Conservation (phyloP, 35 echinoderm and acorn worm genomes). For the Ophioderma brevispina region DNA sequence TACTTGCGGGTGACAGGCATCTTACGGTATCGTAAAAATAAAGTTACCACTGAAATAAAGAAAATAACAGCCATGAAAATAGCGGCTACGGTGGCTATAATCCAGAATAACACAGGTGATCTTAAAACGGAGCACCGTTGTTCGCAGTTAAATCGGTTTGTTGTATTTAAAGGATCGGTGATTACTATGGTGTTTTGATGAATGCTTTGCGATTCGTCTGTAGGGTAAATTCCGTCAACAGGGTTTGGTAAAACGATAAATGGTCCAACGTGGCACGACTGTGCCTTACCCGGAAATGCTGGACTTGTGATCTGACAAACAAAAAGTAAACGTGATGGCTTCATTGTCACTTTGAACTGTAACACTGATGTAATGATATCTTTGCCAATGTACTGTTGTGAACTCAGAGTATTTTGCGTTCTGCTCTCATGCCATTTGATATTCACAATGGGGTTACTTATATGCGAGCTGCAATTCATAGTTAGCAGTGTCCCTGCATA, state of each 20-base stretch:
- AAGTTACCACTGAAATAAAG: background rate
- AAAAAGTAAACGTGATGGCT: background rate
- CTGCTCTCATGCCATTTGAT: background rate
- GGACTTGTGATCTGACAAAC: background rate
- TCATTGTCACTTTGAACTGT: background rate
- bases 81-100: background rate
- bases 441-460: background rate
- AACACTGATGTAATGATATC: background rate
- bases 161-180: background rate
- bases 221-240: background rate
- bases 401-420: background rate
- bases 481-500: background rate
- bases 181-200: background rate
- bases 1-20: background rate
- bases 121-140: background rate
- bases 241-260: background rate
- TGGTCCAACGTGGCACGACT: background rate
- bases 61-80: background rate
- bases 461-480: background rate
- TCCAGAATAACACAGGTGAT: background rate
- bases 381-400: background rate
- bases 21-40: background rate
- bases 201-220: background rate
- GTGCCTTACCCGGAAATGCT: background rate
- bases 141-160: background rate